A percentile compares a stretch with the other conserved stretches of the same genome.
Evolutionary conservation across 2,113 vertebrate genomes (phyloP).

Genomic region (Puntigrus tetrazona): DNA sequence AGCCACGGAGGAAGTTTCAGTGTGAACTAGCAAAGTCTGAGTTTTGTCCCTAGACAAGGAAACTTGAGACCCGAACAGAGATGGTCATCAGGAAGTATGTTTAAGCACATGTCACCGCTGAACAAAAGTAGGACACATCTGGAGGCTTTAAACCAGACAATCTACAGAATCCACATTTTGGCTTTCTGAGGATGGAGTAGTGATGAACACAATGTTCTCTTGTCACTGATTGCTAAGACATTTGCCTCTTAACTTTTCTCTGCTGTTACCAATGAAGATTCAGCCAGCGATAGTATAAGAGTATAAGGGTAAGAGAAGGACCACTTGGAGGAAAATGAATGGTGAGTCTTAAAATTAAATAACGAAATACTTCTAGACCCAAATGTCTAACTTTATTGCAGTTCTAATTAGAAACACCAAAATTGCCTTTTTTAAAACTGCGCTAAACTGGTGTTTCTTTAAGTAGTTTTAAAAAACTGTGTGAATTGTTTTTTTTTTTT

Average conservation of each 20-base stretch:
- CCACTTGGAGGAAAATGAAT: not conserved
- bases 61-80: slow-evolving; percentile 14
- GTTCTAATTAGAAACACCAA: not conserved
- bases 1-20: slow-evolving; percentile 32
- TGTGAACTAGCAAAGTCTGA: not conserved
- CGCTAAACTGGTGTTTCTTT: not conserved
- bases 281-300: slow-evolving; percentile 5
- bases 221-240: not conserved
- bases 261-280: slow-evolving; percentile 18
- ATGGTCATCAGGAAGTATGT: slow-evolving; percentile 30
- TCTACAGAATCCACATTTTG: slow-evolving; percentile 16
- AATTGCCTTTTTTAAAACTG: not conserved
- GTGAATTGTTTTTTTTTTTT: not conserved
- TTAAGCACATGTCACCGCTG: slow-evolving; percentile 21
- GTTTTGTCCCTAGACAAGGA: not conserved
- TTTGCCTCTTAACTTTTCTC: not conserved
- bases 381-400: not conserved
- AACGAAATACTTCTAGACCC: not conserved
- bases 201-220: slow-evolving; percentile 2
- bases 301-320: not conserved
- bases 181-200: not conserved
- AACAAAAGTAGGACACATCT: slow-evolving; percentile 37
- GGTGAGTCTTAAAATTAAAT: not conserved
- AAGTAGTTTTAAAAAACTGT: not conserved
- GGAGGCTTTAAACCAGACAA: slow-evolving; percentile 15